Percentiles rank a stretch among this genome's conserved stretches.
phyloP scores from a whole-genome alignment of 2,113 vertebrate genomes.

The Upupa epops region DNA sequence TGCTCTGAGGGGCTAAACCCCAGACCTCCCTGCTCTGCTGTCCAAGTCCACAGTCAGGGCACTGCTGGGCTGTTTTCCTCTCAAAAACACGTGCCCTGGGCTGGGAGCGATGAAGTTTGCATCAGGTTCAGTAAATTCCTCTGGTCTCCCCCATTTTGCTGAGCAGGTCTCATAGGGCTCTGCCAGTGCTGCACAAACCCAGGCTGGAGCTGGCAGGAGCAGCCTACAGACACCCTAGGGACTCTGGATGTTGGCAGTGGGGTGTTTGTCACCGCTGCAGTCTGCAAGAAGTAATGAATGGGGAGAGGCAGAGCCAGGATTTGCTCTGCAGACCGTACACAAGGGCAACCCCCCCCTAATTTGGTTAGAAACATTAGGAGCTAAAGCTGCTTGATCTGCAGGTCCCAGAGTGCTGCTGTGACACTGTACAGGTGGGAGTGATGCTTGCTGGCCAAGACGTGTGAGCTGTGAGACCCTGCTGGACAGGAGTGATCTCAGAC shows the following conservation, averaged over 20 bases:
- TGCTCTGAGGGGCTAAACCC: not conserved
- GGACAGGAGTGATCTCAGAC: not conserved
- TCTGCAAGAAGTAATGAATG: not conserved
- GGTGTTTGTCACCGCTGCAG: not conserved
- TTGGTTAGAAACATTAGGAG: not conserved
- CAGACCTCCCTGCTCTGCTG: not conserved
- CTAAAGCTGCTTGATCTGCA: not conserved
- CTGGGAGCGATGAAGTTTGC: not conserved
- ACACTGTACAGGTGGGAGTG: not conserved
- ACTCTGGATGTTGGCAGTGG: not conserved
- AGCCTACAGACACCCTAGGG: not conserved
- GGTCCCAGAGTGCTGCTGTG: not conserved
- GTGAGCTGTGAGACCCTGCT: not conserved
- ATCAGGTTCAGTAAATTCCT: accelerated
- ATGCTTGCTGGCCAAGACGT: not conserved
- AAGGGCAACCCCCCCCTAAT: not conserved
- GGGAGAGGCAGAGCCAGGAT: not conserved
- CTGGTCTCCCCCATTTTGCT: accelerated
- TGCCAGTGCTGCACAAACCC: accelerated
- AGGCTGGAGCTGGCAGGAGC: not conserved
- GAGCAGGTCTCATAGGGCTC: not conserved
- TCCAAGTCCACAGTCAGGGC: not conserved
- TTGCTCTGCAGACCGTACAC: not conserved
- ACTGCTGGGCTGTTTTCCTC: not conserved
- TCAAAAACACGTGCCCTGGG: accelerated